A percentile compares a stretch with the other conserved stretches of the same genome.
These are phyloP conservation scores for Coccyzus lansbergi DNA, from an alignment of 2,797 vertebrate genomes.

Conservation along the genomic window DNA sequence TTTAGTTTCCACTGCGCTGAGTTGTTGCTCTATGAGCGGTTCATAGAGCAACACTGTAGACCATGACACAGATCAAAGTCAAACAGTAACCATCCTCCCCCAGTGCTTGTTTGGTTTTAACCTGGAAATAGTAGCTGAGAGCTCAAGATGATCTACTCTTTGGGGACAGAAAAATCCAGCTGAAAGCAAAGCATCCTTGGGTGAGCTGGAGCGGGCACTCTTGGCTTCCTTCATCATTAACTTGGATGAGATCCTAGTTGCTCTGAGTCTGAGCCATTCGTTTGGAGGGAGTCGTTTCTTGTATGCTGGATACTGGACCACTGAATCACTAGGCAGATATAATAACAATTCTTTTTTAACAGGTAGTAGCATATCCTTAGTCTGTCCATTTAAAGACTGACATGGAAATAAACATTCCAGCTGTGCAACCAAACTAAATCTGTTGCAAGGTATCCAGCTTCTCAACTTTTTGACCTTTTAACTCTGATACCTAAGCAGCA, in stretches of 20 bases:
- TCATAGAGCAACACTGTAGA: background rate
- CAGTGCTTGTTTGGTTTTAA: background rate
- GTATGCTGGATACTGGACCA: background rate
- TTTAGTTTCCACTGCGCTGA: background rate
- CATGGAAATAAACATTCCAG: background rate
- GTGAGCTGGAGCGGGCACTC: background rate
- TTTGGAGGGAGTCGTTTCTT: background rate
- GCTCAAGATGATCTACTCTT: background rate
- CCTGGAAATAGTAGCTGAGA: background rate
- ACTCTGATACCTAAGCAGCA: background rate
- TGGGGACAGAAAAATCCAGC: background rate
- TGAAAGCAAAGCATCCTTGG: background rate
- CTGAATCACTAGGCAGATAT: background rate
- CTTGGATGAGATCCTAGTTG: background rate
- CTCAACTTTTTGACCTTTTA: background rate
- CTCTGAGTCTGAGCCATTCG: background rate
- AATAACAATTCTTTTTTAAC: background rate
- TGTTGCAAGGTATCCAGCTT: background rate
- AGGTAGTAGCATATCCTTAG: background rate
- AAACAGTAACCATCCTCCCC: background rate
- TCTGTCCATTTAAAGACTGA: background rate
- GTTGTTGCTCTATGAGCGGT: background rate
- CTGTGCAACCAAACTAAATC: background rate
- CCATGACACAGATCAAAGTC: background rate
- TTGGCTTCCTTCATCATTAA: background rate